These are phyloP conservation scores for Silurus asotus DNA, from an alignment of 2,113 vertebrate species.

Conservation along the genomic window DNA sequence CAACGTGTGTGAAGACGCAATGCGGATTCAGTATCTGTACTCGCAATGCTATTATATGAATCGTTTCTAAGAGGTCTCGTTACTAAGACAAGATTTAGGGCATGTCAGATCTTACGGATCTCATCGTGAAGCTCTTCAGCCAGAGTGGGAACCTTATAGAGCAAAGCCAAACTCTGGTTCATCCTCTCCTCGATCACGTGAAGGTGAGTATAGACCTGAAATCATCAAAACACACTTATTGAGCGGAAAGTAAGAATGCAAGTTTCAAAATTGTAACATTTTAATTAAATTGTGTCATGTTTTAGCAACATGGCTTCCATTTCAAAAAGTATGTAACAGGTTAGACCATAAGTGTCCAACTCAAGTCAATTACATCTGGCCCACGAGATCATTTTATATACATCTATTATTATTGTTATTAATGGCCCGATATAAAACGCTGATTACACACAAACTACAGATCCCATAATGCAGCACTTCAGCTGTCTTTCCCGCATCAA, in stretches of 20 bases:
- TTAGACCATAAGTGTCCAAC: too few species aligned
- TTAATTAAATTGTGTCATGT: neutral
- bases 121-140: slow-evolving; percentile 80
- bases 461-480: too few species aligned
- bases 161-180: slow-evolving; percentile 87
- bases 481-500: too few species aligned
- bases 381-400: too few species aligned
- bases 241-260: neutral
- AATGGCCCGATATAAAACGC: too few species aligned
- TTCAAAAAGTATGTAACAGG: neutral
- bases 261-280: neutral
- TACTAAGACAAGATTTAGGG: neutral
- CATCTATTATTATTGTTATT: too few species aligned
- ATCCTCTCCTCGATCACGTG: slow-evolving; percentile 89
- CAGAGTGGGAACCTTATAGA: slow-evolving; percentile 82
- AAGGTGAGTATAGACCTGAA: slow-evolving; percentile 87
- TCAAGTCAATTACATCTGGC: too few species aligned
- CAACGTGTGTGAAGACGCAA: neutral
- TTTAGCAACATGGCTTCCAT: neutral
- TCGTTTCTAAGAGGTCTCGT: neutral
- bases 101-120: slow-evolving; percentile 73
- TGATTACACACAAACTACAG: too few species aligned
- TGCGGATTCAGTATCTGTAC: neutral
- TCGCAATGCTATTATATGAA: neutral
- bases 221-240: neutral